Conservation (phyloP, 2,888 invertebrate species). For the Heliconius erato region DNA sequence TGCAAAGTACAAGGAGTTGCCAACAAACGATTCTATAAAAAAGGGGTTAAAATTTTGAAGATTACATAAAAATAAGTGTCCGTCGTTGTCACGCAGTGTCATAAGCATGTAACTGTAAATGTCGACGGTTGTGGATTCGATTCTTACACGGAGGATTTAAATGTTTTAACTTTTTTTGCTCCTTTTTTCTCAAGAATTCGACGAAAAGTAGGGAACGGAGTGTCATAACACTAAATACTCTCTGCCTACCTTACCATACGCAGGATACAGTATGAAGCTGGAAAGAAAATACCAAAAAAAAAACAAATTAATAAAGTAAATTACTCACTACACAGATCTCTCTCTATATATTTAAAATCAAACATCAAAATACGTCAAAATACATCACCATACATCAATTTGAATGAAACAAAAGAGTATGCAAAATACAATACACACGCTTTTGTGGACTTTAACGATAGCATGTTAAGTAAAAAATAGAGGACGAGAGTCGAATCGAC, state of each 20-base stretch:
- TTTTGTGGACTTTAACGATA: slow-evolving; percentile 10
- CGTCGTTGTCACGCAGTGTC: no score
- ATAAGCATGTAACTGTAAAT: not conserved
- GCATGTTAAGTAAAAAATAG: slow-evolving; percentile 27
- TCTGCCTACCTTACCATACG: not conserved
- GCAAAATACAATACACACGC: not conserved
- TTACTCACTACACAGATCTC: not conserved
- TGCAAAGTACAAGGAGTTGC: not conserved
- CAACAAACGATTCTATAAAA: not conserved
- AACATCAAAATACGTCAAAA: not conserved
- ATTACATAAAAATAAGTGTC: no score
- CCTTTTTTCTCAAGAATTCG: not conserved
- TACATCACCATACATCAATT: slow-evolving; percentile 3
- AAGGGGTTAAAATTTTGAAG: no score
- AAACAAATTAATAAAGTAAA: not conserved
- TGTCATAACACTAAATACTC: not conserved
- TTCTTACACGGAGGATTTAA: not conserved
- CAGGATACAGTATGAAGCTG: not conserved
- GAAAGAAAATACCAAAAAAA: not conserved
- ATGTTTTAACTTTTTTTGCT: no score
- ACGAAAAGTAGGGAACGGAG: not conserved
- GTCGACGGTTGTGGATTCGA: not conserved
- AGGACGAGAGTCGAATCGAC: slow-evolving; percentile 43
- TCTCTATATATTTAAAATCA: not conserved
- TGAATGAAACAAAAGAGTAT: not conserved